These are phyloP conservation scores for Calycopis cecrops DNA, from an alignment of 1,140 invertebrate species.

Conservation along the genomic window DNA sequence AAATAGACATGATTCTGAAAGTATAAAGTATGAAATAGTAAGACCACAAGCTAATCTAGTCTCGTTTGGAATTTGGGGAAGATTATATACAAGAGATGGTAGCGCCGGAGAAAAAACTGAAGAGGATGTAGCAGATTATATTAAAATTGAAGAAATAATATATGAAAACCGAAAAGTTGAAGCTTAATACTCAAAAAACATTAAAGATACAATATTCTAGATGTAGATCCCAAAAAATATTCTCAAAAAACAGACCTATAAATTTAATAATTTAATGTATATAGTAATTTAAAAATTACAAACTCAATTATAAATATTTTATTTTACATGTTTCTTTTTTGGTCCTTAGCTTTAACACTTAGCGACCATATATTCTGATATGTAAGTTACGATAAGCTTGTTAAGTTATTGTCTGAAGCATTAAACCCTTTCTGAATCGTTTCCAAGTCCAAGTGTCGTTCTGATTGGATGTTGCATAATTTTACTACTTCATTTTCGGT, in stretches of 20 bases:
- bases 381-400: neutral
- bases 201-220: too few species aligned
- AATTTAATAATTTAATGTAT: too few species aligned
- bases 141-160: slow-evolving; percentile 42
- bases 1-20: slow-evolving; percentile 15
- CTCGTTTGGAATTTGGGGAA: slow-evolving; percentile 48
- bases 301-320: too few species aligned
- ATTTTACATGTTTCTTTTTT: too few species aligned
- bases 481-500: too few species aligned
- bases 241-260: too few species aligned
- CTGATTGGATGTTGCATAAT: too few species aligned
- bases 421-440: neutral
- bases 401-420: neutral
- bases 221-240: too few species aligned
- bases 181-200: neutral
- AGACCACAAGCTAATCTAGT: slow-evolving; percentile 39
- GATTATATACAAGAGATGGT: slow-evolving; percentile 42
- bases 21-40: slow-evolving; percentile 30
- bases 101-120: slow-evolving; percentile 21
- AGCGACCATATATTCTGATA: too few species aligned
- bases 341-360: too few species aligned
- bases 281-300: too few species aligned
- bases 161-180: slow-evolving; percentile 23
- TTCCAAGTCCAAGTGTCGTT: too few species aligned
- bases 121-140: slow-evolving; percentile 35